Evolutionary conservation across 2,888 invertebrate species (phyloP).

Genomic region (Gerris lacustris): DNA sequence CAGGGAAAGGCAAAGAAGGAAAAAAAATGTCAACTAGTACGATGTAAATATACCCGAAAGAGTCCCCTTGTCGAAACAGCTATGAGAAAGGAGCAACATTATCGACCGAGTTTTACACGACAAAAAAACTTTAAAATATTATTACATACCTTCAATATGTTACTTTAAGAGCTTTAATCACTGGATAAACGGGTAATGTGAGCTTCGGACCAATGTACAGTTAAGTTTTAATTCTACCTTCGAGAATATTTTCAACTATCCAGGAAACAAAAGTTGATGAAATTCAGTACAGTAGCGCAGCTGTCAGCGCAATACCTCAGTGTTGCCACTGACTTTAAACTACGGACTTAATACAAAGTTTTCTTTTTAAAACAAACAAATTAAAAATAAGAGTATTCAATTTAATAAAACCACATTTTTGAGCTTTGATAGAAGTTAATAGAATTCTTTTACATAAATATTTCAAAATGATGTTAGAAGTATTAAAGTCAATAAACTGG

Average conservation of each 20-base stretch:
- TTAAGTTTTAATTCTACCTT: constrained; percentile 30
- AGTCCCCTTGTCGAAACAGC: not conserved
- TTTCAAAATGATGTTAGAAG: no score
- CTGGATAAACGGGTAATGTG: constrained; percentile 11
- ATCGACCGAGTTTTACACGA: not conserved
- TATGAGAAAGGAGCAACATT: not conserved
- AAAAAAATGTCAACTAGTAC: no score
- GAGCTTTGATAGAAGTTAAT: no score
- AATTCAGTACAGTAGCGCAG: constrained; percentile 30
- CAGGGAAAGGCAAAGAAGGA: no score
- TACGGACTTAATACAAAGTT: no score
- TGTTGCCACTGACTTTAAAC: not conserved
- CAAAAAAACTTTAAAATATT: not conserved
- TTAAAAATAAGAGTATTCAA: not conserved
- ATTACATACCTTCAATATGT: not conserved
- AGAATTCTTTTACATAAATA: no score
- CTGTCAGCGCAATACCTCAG: constrained; percentile 28
- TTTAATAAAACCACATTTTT: no score
- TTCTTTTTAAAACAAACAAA: not conserved
- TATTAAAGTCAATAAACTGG: not conserved
- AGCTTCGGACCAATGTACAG: constrained; percentile 25
- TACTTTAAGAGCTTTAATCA: not conserved
- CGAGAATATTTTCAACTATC: constrained; percentile 23
- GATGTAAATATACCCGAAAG: not conserved
- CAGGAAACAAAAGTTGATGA: constrained; percentile 33